phyloP scores from a whole-genome alignment of 2,113 vertebrate species.

The Etheostoma cragini region DNA sequence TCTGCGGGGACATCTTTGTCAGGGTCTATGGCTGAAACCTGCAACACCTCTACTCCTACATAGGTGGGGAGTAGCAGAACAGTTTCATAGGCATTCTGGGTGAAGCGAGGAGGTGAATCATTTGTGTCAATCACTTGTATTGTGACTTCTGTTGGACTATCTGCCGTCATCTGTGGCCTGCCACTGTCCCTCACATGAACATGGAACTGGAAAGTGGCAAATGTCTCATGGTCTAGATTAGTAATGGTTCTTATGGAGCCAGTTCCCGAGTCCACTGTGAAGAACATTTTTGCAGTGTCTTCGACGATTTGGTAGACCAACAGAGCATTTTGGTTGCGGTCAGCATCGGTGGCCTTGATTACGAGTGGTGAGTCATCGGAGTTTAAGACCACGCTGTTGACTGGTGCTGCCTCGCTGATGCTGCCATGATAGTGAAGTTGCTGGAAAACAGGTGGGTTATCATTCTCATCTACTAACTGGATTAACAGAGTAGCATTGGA shows the following conservation, averaged over 20 bases:
- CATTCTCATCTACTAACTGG: conserved; percentile 94
- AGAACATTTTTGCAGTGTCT: conserved; percentile 93
- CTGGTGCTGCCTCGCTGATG: conserved; percentile 92
- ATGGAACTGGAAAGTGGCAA: conserved; percentile 91
- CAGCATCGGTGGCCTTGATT: conserved; percentile 92
- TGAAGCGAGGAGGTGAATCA: conserved; percentile 94
- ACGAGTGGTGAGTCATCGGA: conserved; percentile 88
- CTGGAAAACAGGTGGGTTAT: conserved; percentile 93
- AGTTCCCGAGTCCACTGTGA: conserved; percentile 94
- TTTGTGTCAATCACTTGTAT: conserved; percentile 95
- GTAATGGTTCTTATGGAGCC: conserved; percentile 95
- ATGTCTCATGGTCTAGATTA: conserved; percentile 93
- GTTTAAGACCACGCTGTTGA: conserved; percentile 92
- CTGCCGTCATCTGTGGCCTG: conserved; percentile 92
- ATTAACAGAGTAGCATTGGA: conserved; percentile 91
- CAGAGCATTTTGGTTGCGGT: conserved; percentile 94
- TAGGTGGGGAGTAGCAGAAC: conserved; percentile 94
- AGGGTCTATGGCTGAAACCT: conserved; percentile 91
- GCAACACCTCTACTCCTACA: conserved; percentile 91
- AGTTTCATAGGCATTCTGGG: conserved; percentile 90
- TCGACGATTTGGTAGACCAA: conserved; percentile 96
- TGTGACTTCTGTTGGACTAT: conserved; percentile 92
- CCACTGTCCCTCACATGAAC: conserved; percentile 96
- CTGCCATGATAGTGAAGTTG: conserved; percentile 89
- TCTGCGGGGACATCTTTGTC: conserved; percentile 90